phyloP scores from a whole-genome alignment of 2,113 vertebrate genomes.

The Sylvicapra grimmia region DNA sequence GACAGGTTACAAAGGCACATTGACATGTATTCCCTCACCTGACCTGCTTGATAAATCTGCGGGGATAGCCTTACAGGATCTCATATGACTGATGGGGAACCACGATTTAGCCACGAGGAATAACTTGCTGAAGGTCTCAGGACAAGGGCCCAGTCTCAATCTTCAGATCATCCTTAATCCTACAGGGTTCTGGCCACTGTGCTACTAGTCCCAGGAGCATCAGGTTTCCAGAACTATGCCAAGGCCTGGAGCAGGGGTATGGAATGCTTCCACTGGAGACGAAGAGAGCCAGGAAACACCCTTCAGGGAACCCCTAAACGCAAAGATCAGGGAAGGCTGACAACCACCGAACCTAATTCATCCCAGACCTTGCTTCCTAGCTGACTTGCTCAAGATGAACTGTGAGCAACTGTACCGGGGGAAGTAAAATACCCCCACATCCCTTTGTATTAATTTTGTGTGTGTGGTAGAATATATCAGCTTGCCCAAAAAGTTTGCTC shows the following conservation, averaged over 20 bases:
- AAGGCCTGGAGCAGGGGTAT: background rate
- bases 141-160: background rate
- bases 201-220: background rate
- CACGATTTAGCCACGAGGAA: background rate
- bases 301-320: background rate
- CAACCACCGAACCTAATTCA: background rate
- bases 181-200: accelerated
- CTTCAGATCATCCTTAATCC: background rate
- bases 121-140: background rate
- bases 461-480: background rate
- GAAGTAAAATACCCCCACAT: background rate
- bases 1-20: background rate
- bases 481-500: background rate
- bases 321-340: background rate
- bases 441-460: background rate
- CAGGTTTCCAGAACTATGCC: background rate
- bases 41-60: background rate
- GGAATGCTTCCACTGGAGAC: background rate
- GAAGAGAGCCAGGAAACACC: background rate
- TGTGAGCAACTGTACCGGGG: background rate
- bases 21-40: background rate
- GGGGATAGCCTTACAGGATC: too few species aligned
- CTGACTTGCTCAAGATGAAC: background rate
- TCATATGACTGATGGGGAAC: background rate
- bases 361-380: background rate